Base-by-base conservation (phyloP, 2,888 invertebrate species). In the Acrobasis consociella region DNA sequence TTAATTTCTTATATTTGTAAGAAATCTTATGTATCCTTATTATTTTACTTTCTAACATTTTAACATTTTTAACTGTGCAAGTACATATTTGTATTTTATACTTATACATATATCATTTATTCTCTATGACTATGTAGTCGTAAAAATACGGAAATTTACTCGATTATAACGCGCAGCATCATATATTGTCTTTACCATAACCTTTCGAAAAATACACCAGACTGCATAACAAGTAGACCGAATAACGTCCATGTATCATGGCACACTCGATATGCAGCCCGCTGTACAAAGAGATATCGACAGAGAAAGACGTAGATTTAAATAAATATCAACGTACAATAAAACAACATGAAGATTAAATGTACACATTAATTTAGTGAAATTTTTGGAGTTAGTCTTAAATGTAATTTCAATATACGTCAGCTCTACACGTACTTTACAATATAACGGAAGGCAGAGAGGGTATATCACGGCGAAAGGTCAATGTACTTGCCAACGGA, bases 351-450 rank as follows among this genome's bases (percentile, higher is more conserved):
- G 60, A 68, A 65, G 56, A 72, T 64, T 66, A 65, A 70, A 69
- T 65, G 63, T 67, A 66, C 62, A 68, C 62, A 69, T 70, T 66
- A 72, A 74, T 73, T 74, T 71, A 73, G 69, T 70, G 68, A 71
- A 65, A 69, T 72, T 72, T 76, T 72, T 71, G 73, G 70, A 75
- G 72, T 77, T 73, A 77, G 74, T 77, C 74, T 77, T 79, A 15
- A 59, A 60, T 64, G 17, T 46, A 51, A 52, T 59, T 50, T 50
- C 38, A 67, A 66, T 67, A 69, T 66, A 62, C 66, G 62, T 58
- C 60, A 69, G 70, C 74, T 75, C 76, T 69, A 77, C 75, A 76
- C 73, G 69, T 68, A 62, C 64, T 58, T 49, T 58, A 49, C 58
- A 58, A 56, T 22, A 22, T 49, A 31, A 16, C 31, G 31, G 31